These are phyloP conservation scores for Cuniculus paca DNA, from an alignment of 2,797 vertebrate genomes.

Conservation along the genomic window DNA sequence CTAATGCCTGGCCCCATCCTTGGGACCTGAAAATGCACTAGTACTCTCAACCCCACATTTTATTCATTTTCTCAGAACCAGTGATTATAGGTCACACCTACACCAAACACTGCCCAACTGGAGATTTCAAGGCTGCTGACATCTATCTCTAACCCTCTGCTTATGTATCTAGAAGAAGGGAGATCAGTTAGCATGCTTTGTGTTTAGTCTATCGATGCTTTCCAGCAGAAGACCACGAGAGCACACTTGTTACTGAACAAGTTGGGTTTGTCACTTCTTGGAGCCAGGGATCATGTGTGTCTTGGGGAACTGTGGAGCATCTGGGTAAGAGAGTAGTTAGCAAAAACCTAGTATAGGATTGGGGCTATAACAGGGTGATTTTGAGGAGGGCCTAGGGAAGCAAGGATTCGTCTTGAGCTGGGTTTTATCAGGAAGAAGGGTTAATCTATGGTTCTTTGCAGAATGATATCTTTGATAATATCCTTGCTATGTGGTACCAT, in stretches of 20 bases:
- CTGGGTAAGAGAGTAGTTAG: background rate
- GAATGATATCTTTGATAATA: background rate
- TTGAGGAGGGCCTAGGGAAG: background rate
- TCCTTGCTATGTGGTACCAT: background rate
- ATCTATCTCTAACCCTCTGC: background rate
- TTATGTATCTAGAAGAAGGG: background rate
- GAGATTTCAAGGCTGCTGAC: background rate
- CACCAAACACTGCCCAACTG: background rate
- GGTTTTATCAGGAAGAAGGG: background rate
- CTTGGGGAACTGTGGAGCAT: background rate
- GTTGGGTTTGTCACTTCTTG: background rate
- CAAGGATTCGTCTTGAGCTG: background rate
- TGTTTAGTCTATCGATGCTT: background rate
- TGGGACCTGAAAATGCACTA: background rate
- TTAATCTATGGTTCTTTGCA: constrained; percentile 1
- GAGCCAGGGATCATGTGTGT: background rate
- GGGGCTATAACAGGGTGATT: background rate
- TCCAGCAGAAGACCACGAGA: background rate
- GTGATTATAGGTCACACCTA: background rate
- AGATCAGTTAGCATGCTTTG: background rate
- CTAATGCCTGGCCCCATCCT: background rate
- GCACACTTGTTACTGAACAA: background rate
- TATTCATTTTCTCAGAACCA: background rate
- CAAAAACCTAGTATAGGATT: background rate
- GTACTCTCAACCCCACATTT: background rate